Percentiles rank a stretch among this genome's conserved stretches.
Conservation (phyloP, 2,797 vertebrate species). For the Cuniculus paca region DNA sequence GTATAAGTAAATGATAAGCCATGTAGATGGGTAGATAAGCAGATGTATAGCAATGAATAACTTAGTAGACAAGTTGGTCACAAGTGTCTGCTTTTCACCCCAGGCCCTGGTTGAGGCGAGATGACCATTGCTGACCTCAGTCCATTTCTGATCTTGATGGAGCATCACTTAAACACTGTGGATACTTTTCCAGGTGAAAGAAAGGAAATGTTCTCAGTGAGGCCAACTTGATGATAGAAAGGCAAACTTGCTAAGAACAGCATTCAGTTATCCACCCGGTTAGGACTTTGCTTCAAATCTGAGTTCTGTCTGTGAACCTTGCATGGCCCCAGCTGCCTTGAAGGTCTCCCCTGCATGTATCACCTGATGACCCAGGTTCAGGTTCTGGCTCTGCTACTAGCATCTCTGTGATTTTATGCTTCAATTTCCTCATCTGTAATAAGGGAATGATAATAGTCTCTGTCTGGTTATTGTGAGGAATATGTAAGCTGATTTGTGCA, state of each 20-base stretch:
- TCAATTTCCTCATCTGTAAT: conserved; percentile 49
- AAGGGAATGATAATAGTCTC: background rate
- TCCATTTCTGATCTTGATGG: conserved; percentile 6
- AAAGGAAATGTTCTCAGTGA: background rate
- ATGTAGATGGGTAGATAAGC: background rate
- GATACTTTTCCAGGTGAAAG: conserved; percentile 10
- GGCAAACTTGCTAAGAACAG: background rate
- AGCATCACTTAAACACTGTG: background rate
- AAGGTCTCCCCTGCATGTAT: background rate
- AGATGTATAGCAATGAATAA: background rate
- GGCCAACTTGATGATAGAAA: background rate
- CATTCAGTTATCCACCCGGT: background rate
- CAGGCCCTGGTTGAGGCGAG: background rate
- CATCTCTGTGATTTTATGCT: background rate
- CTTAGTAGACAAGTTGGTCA: background rate
- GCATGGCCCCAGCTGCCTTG: background rate
- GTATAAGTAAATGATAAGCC: conserved; percentile 48
- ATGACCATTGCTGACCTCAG: background rate
- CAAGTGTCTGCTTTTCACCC: background rate
- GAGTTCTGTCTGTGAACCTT: background rate
- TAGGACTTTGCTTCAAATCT: background rate
- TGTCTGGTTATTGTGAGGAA: background rate
- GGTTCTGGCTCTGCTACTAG: background rate
- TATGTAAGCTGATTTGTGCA: background rate
- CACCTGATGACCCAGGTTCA: background rate